Evolutionary conservation across 2,113 vertebrate genomes (phyloP).

Genomic region (Rhadina sibilatrix): DNA sequence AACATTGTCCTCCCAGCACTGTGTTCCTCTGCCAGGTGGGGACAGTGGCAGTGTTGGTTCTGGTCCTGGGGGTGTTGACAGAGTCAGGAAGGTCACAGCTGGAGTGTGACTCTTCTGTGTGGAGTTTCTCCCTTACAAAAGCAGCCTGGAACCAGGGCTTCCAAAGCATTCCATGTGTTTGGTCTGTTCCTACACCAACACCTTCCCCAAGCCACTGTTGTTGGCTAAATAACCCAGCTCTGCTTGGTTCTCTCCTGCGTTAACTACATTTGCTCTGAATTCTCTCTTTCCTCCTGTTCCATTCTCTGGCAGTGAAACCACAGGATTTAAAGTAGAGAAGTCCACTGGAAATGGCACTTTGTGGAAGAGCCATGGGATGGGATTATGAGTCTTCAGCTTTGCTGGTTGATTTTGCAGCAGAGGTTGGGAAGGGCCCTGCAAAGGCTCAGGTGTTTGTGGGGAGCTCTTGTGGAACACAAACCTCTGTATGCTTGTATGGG

Average conservation of each 20-base stretch:
- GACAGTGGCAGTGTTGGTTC: neutral
- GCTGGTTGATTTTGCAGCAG: neutral
- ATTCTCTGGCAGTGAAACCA: neutral
- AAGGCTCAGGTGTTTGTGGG: neutral
- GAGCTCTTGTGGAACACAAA: neutral
- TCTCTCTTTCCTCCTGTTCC: neutral
- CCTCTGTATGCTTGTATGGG: rapidly evolving
- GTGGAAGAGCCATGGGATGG: neutral
- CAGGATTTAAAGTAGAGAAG: neutral
- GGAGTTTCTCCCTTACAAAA: neutral
- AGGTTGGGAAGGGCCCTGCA: neutral
- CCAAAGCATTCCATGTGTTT: rapidly evolving
- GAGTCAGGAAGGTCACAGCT: neutral
- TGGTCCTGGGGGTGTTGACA: neutral
- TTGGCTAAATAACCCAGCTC: neutral
- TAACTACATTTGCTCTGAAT: neutral
- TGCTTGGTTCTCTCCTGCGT: neutral
- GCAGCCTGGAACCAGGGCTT: neutral
- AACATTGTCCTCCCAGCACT: rapidly evolving
- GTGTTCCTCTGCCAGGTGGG: neutral
- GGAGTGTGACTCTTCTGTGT: neutral
- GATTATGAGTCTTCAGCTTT: neutral
- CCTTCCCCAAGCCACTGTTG: neutral
- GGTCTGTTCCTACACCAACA: neutral
- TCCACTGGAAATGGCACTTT: neutral